Conservation (phyloP, 2,888 invertebrate genomes). For the Euplexia lucipara region DNA sequence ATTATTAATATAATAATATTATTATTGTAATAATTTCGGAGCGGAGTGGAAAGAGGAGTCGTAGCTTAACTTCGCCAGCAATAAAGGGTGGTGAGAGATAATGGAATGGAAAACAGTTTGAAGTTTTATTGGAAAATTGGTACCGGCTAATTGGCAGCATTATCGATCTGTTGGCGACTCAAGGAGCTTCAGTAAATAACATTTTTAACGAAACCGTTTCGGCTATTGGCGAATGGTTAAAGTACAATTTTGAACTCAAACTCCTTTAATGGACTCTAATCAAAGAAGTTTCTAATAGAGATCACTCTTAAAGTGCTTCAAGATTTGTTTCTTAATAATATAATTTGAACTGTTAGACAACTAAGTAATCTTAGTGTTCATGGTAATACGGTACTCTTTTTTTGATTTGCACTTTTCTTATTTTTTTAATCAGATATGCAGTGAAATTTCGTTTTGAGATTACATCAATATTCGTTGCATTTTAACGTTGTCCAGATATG, state of each 20-base stretch:
- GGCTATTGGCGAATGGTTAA: conserved; percentile 67
- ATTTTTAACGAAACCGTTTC: conserved; percentile 75
- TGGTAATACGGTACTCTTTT: conserved; percentile 22
- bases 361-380: conserved; percentile 39
- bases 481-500: no score
- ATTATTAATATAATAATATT: conserved; percentile 91
- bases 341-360: conserved; percentile 56
- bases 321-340: conserved; percentile 68
- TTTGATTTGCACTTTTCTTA: conserved; percentile 15
- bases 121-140: conserved; percentile 91
- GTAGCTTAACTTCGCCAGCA: conserved; percentile 90
- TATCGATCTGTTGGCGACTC: conserved; percentile 87
- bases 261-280: conserved; percentile 68
- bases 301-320: conserved; percentile 65
- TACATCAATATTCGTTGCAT: no score
- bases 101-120: conserved; percentile 91
- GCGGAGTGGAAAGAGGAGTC: conserved; percentile 86
- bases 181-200: conserved; percentile 75
- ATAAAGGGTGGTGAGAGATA: conserved; percentile 90
- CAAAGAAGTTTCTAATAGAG: conserved; percentile 68
- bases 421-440: background rate
- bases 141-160: conserved; percentile 89
- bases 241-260: conserved; percentile 67
- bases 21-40: conserved; percentile 91
- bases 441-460: no score